phyloP scores from a whole-genome alignment of 2,797 vertebrate genomes.

The Neosalanx taihuensis region DNA sequence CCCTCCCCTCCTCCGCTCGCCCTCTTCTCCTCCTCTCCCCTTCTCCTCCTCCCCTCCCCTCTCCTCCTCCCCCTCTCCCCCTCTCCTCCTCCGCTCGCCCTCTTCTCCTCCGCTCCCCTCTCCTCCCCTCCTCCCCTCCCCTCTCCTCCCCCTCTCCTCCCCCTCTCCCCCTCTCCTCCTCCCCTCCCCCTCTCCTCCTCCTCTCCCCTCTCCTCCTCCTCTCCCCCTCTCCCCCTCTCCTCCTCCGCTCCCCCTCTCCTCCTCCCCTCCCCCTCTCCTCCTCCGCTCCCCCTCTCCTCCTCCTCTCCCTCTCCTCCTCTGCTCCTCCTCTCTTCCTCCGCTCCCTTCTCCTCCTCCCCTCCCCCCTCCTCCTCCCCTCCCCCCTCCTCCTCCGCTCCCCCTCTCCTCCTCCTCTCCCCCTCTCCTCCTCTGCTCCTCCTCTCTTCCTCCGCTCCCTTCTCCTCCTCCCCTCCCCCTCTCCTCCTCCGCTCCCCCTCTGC shows the following conservation, averaged over 20 bases:
- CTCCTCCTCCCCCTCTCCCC: not conserved
- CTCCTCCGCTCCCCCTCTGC: not conserved
- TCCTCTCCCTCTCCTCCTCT: slow-evolving; percentile 12
- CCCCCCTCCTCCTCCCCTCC: too few species aligned
- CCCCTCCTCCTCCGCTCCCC: not conserved
- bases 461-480: slow-evolving; percentile 9
- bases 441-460: not conserved
- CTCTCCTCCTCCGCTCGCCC: too few species aligned
- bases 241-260: too few species aligned
- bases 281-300: slow-evolving; percentile 9
- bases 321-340: slow-evolving; percentile 14
- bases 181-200: too few species aligned
- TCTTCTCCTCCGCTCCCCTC: too few species aligned
- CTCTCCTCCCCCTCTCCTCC: too few species aligned
- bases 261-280: too few species aligned
- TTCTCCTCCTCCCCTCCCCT: not conserved
- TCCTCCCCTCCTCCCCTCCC: too few species aligned
- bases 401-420: not conserved
- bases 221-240: too few species aligned
- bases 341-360: too few species aligned
- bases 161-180: too few species aligned
- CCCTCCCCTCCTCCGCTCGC: slow-evolving; percentile 29
- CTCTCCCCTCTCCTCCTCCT: too few species aligned
- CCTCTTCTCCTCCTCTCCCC: slow-evolving; percentile 1
- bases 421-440: slow-evolving; percentile 12